Evolutionary conservation across 1,140 invertebrate genomes (phyloP).

Genomic region (Anastrepha ludens): DNA sequence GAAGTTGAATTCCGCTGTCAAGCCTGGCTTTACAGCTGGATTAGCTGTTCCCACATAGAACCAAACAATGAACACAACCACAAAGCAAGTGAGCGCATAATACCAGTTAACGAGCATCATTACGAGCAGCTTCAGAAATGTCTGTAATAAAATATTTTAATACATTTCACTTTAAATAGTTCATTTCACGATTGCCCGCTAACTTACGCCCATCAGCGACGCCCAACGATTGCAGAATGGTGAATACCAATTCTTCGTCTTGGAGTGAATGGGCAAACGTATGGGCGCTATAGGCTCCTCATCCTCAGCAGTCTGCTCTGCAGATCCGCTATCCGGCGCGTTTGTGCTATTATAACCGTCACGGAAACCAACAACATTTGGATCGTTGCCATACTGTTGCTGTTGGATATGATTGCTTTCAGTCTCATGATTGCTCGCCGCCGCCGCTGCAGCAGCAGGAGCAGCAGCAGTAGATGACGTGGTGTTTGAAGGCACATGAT

Average conservation of each 20-base stretch:
- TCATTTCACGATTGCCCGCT: background rate
- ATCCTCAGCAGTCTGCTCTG: slow-evolving; percentile 60
- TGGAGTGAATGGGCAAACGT: slow-evolving; percentile 82
- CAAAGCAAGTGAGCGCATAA: slow-evolving; percentile 89
- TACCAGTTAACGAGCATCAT: slow-evolving; percentile 96
- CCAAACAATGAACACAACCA: slow-evolving; percentile 89
- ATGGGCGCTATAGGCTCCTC: slow-evolving; percentile 76
- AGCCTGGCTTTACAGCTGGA: slow-evolving; percentile 93
- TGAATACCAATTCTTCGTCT: slow-evolving; percentile 95
- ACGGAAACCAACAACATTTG: slow-evolving; percentile 57
- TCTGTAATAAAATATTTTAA: slow-evolving; percentile 58
- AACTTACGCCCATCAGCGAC: slow-evolving; percentile 89
- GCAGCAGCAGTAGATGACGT: slow-evolving; percentile 57
- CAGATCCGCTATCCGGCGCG: slow-evolving; percentile 60
- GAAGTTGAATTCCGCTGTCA: slow-evolving; percentile 91
- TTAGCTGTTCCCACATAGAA: slow-evolving; percentile 95
- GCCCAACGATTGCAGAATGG: slow-evolving; percentile 94
- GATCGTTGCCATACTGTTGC: slow-evolving; percentile 57
- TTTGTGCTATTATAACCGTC: slow-evolving; percentile 65
- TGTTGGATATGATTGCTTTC: slow-evolving; percentile 52
- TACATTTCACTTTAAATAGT: slow-evolving; percentile 8
- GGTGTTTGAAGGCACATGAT: slow-evolving; percentile 63
- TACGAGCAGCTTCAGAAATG: slow-evolving; percentile 83
- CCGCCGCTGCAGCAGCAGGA: slow-evolving; percentile 57
- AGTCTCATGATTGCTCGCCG: slow-evolving; percentile 56